These are phyloP conservation scores for Astur gentilis DNA, from an alignment of 2,113 vertebrate species.

Conservation along the genomic window DNA sequence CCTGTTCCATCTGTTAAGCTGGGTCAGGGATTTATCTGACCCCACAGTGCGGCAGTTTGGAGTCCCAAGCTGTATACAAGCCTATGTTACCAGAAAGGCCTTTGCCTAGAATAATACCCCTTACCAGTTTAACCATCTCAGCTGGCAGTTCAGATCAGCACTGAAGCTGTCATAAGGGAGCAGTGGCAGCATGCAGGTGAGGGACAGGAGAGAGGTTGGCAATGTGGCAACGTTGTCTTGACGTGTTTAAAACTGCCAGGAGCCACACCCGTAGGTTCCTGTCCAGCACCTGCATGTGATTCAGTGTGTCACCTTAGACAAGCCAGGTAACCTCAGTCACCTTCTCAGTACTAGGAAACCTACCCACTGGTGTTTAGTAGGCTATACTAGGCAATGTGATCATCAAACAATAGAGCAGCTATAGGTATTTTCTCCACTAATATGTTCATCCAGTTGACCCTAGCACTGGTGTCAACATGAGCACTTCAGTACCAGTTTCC, in stretches of 20 bases:
- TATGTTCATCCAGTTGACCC: neutral
- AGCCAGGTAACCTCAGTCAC: neutral
- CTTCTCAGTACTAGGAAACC: neutral
- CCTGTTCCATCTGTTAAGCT: neutral
- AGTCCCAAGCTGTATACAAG: neutral
- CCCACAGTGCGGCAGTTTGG: neutral
- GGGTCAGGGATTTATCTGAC: neutral
- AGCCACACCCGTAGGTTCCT: rapidly evolving
- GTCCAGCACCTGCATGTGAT: neutral
- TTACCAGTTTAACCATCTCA: neutral
- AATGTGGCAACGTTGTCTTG: neutral
- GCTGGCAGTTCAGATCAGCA: neutral
- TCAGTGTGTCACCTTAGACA: neutral
- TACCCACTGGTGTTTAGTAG: neutral
- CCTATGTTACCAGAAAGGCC: neutral
- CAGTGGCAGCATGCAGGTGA: neutral
- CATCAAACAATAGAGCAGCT: neutral
- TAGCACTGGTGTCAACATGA: neutral
- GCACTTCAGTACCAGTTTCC: neutral
- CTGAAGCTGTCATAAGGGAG: neutral
- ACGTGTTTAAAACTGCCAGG: neutral
- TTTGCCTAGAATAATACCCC: neutral
- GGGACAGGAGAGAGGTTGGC: neutral
- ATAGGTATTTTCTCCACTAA: neutral
- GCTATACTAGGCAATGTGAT: neutral